Percentiles rank a stretch among this genome's conserved stretches.
These are phyloP conservation scores for Parauchenoglanis ngamensis DNA, from an alignment of 2,797 vertebrate species.

Conservation along the genomic window DNA sequence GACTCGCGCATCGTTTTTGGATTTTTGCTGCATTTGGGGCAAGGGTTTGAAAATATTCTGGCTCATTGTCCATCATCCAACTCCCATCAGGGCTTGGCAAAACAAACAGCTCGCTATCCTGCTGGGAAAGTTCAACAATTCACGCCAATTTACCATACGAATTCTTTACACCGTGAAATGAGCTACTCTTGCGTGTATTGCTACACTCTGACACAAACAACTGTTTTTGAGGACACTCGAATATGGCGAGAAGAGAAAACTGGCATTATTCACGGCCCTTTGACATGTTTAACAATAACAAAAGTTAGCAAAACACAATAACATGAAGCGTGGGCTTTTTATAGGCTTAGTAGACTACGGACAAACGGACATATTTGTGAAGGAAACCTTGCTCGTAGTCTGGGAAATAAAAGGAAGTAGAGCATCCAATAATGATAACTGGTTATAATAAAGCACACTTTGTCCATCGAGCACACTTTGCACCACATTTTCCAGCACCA, in stretches of 20 bases:
- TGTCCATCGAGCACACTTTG: not conserved
- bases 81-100: not conserved
- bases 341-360: not conserved
- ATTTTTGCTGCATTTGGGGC: not conserved
- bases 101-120: not conserved
- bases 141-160: not conserved
- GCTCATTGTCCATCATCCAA: not conserved
- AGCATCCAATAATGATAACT: not conserved
- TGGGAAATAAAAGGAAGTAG: not conserved
- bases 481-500: not conserved
- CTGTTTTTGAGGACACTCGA: not conserved
- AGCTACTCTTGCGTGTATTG: not conserved
- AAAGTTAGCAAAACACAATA: not conserved
- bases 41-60: not conserved
- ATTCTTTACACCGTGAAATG: conserved; percentile 8
- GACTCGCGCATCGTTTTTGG: not conserved
- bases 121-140: conserved; percentile 16
- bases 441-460: not conserved
- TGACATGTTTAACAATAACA: not conserved
- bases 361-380: not conserved
- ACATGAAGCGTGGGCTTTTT: not conserved
- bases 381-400: not conserved
- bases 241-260: not conserved
- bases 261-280: not conserved
- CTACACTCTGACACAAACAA: not conserved